Base-by-base conservation (phyloP, 2,888 invertebrate genomes). In the Macaria liturata region DNA sequence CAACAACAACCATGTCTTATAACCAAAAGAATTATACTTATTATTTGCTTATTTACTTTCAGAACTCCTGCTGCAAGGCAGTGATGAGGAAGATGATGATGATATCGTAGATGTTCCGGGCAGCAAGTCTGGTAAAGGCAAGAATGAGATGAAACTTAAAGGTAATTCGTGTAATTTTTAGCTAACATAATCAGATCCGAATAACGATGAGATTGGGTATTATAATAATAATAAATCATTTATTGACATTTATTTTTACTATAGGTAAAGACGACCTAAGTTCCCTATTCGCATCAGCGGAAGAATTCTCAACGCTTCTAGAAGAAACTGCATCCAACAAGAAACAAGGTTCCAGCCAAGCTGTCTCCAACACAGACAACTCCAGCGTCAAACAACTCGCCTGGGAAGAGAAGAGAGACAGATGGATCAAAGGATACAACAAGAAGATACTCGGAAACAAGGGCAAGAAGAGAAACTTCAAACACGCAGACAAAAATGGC, bases 221-320 rank as follows among this genome's bases (percentile, higher is more conserved):
- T 34, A 34, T n/a, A n/a, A n/a, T n/a, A n/a, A n/a, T n/a, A n/a
- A 34, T 34, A 34, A 34, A 34, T 34, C 34, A 34, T 6, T 6
- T 4, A 34, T 6, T 34, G 34, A 34, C n/a, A n/a, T n/a, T n/a
- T n/a, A n/a, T n/a, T n/a, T n/a, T n/a, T n/a, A n/a, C n/a, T n/a
- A n/a, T n/a, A n/a, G n/a, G n/a, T n/a, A n/a, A 79, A 67, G 88
- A 90, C 42, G 94, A 94, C 68, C 88, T 94, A 46, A 92, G 93
- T 45, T 94, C 94, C 0, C 76, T 96, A 40, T 97, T 97, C 86
- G 96, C 97, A 3, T 95, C 97, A 0, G 97, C 97, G 0, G 97
- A 97, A 81, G 95, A 98, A 85, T 98, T 98, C 89, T 95, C 98
- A 0, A 95, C 96, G 46, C 91, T 98, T 69, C 87, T 98, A 53